Conservation (phyloP, 2,888 invertebrate species). For the Cantharis nigra region DNA sequence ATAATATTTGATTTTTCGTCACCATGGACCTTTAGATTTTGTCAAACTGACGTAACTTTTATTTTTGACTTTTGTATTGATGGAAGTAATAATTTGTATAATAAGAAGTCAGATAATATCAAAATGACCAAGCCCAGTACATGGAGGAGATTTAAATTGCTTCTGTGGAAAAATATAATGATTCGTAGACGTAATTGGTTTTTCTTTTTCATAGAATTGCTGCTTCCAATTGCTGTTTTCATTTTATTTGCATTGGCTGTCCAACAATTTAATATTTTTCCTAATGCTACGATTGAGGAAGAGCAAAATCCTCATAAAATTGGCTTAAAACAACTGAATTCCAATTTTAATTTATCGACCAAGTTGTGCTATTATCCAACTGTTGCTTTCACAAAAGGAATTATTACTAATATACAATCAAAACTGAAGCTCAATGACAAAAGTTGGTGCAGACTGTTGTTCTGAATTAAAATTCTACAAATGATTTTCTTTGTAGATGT, state of each 20-base stretch:
- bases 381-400: not conserved
- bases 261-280: not conserved
- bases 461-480: not conserved
- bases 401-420: not conserved
- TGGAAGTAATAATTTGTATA: not conserved
- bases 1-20: too few species aligned
- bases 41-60: not conserved
- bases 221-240: not conserved
- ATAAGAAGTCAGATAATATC: not conserved
- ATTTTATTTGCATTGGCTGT: not conserved
- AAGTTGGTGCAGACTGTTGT: constrained; percentile 14
- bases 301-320: not conserved
- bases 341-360: not conserved
- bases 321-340: not conserved
- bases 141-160: not conserved
- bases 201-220: not conserved
- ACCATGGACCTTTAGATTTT: too few species aligned
- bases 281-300: not conserved
- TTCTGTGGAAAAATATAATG: not conserved
- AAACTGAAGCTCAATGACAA: not conserved
- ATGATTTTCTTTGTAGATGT: constrained; percentile 37
- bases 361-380: not conserved
- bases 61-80: not conserved
- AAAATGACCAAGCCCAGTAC: not conserved
- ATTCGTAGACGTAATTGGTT: not conserved